A percentile compares a stretch with the other conserved stretches of the same genome.
Evolutionary conservation across 2,888 invertebrate genomes (phyloP).

Genomic region (Ptilodon capucinus): DNA sequence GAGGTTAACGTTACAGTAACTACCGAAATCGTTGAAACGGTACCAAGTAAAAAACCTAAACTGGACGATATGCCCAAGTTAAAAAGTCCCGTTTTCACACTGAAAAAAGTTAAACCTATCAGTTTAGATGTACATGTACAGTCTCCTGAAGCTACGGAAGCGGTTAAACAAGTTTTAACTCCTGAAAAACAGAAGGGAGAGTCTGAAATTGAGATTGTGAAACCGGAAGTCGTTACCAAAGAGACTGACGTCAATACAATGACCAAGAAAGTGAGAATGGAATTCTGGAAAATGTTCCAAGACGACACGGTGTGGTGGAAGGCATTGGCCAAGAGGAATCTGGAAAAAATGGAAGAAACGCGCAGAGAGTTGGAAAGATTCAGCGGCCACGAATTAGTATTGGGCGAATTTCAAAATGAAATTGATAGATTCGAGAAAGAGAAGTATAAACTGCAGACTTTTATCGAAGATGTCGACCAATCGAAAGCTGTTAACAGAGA

Average conservation of each 20-base stretch:
- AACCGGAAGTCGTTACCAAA: constrained; percentile 40
- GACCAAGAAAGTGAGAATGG: constrained; percentile 49
- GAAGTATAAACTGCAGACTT: constrained; percentile 62
- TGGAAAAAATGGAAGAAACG: constrained; percentile 75
- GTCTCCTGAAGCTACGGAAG: constrained; percentile 30
- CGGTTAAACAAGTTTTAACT: constrained; percentile 31
- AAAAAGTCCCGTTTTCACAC: constrained; percentile 64
- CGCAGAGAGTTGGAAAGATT: constrained; percentile 71
- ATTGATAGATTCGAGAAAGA: constrained; percentile 63
- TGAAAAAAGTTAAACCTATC: constrained; percentile 67
- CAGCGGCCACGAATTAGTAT: constrained; percentile 69
- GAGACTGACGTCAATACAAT: constrained; percentile 36
- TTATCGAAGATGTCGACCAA: constrained; percentile 72
- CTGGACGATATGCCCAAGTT: constrained; percentile 44
- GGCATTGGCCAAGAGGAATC: constrained; percentile 69
- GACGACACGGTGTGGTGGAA: constrained; percentile 79
- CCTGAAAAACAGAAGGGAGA: constrained; percentile 57
- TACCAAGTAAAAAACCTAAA: constrained; percentile 40
- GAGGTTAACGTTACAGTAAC: constrained; percentile 51
- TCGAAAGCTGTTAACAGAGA: constrained; percentile 66
- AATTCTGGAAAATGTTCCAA: constrained; percentile 74
- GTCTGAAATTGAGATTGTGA: constrained; percentile 45
- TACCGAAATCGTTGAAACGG: constrained; percentile 28
- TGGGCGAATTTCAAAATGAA: constrained; percentile 66
- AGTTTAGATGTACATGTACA: constrained; percentile 43